These are phyloP conservation scores for Peromyscus eremicus DNA, from an alignment of 2,797 vertebrate genomes.

Conservation along the genomic window DNA sequence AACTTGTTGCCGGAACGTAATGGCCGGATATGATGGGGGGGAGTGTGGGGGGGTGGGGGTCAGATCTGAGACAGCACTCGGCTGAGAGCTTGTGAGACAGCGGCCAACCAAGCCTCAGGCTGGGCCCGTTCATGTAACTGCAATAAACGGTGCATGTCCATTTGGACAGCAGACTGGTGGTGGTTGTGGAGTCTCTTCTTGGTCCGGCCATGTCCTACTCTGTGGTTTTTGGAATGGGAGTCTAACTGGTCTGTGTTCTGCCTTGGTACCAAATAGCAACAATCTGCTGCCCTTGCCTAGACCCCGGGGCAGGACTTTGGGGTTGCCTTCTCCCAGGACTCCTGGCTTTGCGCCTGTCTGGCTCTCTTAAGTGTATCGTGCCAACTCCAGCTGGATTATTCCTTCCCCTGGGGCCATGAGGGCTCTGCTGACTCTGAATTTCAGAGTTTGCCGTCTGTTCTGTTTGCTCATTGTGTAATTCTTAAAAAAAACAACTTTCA, in stretches of 20 bases:
- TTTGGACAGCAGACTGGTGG: conserved; percentile 8
- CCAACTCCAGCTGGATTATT: background rate
- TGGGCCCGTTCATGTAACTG: background rate
- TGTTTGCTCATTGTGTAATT: background rate
- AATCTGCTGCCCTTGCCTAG: background rate
- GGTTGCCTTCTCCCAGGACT: background rate
- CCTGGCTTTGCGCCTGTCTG: background rate
- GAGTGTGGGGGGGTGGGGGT: background rate
- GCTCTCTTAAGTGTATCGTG: background rate
- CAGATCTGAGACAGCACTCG: background rate
- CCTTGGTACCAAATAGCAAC: no score
- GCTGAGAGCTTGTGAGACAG: background rate
- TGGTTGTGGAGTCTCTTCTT: conserved; percentile 45
- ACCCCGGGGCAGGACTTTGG: background rate
- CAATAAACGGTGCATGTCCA: conserved; percentile 69
- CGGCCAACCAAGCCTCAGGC: background rate
- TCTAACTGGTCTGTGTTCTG: background rate
- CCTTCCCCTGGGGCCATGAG: background rate
- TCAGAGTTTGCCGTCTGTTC: background rate
- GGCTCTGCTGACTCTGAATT: background rate
- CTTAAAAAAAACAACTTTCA: background rate
- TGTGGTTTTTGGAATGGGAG: background rate
- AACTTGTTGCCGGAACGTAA: conserved; percentile 1
- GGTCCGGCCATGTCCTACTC: background rate
- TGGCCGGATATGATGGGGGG: background rate